Conservation (phyloP, 2,797 vertebrate species). For the Allobates femoralis region DNA sequence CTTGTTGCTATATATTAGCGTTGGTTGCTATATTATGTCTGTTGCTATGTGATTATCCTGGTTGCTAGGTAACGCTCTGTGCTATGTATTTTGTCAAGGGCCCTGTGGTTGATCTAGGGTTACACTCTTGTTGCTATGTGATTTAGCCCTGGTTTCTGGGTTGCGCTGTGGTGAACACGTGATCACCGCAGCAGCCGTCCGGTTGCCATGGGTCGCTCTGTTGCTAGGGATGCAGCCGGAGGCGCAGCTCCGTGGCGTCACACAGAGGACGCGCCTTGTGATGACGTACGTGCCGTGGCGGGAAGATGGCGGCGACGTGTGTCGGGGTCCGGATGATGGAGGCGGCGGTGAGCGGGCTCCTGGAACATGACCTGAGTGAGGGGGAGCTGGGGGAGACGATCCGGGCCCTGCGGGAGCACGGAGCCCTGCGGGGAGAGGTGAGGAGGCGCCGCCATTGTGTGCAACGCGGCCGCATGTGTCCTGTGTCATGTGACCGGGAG, state of each 20-base stretch:
- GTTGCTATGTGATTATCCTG: not conserved
- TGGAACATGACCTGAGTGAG: conserved; percentile 41
- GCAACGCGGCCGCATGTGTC: too few relatives aligned
- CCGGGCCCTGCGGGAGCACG: conserved; percentile 50
- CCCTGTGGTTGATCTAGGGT: conserved; percentile 18
- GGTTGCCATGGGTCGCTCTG: not conserved
- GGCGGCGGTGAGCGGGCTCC: conserved; percentile 36
- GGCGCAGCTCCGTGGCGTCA: not conserved
- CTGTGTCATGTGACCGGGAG: too few relatives aligned
- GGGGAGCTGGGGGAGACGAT: conserved; percentile 46
- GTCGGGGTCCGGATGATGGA: conserved; percentile 49
- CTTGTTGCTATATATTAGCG: not conserved
- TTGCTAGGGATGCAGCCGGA: not conserved
- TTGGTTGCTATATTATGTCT: not conserved
- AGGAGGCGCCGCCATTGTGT: not conserved
- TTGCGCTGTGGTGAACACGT: not conserved
- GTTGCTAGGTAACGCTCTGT: not conserved
- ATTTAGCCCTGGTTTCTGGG: not conserved
- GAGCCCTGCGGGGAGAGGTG: conserved; percentile 48
- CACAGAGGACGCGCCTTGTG: not conserved
- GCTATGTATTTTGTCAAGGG: too few relatives aligned
- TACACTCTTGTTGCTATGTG: not conserved
- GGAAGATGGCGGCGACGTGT: conserved; percentile 54
- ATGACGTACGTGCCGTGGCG: conserved; percentile 55
- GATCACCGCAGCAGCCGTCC: too few relatives aligned